Evolutionary conservation across 2,888 invertebrate genomes (phyloP).

Genomic region (Drosophila mercatorum): DNA sequence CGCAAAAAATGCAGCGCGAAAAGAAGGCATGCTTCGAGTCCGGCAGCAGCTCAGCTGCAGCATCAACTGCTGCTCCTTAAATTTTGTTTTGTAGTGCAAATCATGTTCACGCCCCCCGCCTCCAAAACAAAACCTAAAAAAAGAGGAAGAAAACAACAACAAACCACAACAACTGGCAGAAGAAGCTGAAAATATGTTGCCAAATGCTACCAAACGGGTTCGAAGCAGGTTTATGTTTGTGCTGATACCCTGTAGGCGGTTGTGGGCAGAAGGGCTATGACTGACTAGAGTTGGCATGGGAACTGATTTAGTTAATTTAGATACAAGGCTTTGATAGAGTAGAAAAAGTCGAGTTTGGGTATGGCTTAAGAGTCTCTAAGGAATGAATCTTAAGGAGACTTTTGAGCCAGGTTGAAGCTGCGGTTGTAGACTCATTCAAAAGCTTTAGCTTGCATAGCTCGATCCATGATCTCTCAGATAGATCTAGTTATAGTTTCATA

Average conservation of each 20-base stretch:
- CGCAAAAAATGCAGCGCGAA: constrained; percentile 80
- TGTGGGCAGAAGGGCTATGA: too few species aligned
- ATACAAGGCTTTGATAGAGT: too few species aligned
- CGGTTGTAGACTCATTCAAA: too few species aligned
- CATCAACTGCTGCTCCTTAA: constrained; percentile 77
- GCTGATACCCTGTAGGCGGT: neutral
- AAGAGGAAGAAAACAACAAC: constrained; percentile 10
- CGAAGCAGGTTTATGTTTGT: constrained; percentile 64
- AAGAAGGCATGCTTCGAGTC: constrained; percentile 60
- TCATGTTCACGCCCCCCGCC: constrained; percentile 71
- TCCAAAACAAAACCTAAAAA: constrained; percentile 9
- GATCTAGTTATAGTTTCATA: too few species aligned
- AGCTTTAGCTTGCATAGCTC: too few species aligned
- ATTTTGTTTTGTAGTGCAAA: constrained; percentile 76
- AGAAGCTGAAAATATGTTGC: constrained; percentile 25
- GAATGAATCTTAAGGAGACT: too few species aligned
- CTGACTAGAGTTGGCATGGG: neutral
- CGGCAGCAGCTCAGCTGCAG: constrained; percentile 33
- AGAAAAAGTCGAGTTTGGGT: too few species aligned
- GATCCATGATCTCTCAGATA: neutral
- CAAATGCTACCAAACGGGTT: constrained; percentile 76
- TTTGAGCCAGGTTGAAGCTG: too few species aligned
- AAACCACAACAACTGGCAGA: constrained; percentile 15
- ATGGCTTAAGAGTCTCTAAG: too few species aligned
- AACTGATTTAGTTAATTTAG: neutral